Conservation (phyloP, 2,888 invertebrate species). For the Geotrupes spiniger region DNA sequence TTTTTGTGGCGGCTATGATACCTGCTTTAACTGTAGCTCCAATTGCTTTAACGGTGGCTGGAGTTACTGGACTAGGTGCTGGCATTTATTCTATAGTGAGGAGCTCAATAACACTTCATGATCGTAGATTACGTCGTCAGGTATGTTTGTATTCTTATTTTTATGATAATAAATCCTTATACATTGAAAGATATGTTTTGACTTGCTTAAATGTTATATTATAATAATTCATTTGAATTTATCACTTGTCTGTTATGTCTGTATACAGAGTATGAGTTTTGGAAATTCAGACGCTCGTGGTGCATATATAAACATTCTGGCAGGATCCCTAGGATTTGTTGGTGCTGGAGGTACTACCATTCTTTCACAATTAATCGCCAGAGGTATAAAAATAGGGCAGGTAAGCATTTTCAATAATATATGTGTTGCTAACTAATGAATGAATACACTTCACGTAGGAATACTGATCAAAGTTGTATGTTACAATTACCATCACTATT, state of each 20-base stretch:
- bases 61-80: conserved; percentile 30
- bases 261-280: conserved; percentile 46
- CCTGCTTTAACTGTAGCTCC: conserved; percentile 54
- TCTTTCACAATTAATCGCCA: conserved; percentile 23
- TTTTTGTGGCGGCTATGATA: conserved; percentile 54
- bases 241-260: neutral
- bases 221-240: too few species aligned
- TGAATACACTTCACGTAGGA: too few species aligned
- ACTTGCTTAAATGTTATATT: too few species aligned
- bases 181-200: too few species aligned
- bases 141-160: too few species aligned
- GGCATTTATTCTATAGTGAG: conserved; percentile 56
- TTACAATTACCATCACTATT: too few species aligned
- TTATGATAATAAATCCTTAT: too few species aligned
- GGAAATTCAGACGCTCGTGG: conserved; percentile 58
- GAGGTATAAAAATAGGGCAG: conserved; percentile 53
- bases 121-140: conserved; percentile 51
- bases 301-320: conserved; percentile 59
- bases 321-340: conserved; percentile 56
- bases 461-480: too few species aligned
- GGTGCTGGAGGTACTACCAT: conserved; percentile 53
- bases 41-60: conserved; percentile 50
- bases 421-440: too few species aligned
- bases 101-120: conserved; percentile 50
- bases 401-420: conserved; percentile 37